Evolutionary conservation across 2,113 vertebrate genomes (phyloP).

Genomic region (Elanus axillaris): DNA sequence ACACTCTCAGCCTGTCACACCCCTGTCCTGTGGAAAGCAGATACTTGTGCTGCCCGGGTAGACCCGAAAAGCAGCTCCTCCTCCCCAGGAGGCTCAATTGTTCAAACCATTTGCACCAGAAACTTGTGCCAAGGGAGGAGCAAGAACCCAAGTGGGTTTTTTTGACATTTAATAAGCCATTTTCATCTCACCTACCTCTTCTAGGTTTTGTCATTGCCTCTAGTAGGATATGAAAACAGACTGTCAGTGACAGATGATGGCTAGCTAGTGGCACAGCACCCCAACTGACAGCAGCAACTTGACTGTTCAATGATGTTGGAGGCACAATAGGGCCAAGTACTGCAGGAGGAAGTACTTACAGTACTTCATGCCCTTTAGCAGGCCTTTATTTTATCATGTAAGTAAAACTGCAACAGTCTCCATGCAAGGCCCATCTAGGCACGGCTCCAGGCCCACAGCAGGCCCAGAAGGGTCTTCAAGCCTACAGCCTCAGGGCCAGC

Average conservation of each 20-base stretch:
- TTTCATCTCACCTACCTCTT: neutral
- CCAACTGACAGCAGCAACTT: neutral
- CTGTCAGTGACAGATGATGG: neutral
- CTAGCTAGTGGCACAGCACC: neutral
- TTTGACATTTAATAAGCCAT: neutral
- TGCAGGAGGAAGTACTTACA: too few relatives aligned
- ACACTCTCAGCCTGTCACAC: neutral
- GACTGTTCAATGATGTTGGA: too few relatives aligned
- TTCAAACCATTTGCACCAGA: neutral
- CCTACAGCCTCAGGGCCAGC: too few relatives aligned
- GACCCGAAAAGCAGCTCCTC: fast-evolving
- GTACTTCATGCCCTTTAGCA: neutral
- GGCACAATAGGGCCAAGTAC: fast-evolving
- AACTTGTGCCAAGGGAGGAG: neutral
- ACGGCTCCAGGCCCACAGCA: neutral
- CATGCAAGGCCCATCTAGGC: neutral
- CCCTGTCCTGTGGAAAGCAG: too few relatives aligned
- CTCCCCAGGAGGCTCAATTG: neutral
- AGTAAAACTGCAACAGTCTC: neutral
- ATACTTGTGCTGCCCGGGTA: fast-evolving
- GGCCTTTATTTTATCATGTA: neutral
- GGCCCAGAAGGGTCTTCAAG: too few relatives aligned
- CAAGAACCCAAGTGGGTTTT: neutral
- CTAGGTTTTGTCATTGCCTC: neutral
- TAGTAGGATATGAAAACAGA: too few relatives aligned